Conservation (phyloP, 2,113 vertebrate species). For the Grantiella picta region DNA sequence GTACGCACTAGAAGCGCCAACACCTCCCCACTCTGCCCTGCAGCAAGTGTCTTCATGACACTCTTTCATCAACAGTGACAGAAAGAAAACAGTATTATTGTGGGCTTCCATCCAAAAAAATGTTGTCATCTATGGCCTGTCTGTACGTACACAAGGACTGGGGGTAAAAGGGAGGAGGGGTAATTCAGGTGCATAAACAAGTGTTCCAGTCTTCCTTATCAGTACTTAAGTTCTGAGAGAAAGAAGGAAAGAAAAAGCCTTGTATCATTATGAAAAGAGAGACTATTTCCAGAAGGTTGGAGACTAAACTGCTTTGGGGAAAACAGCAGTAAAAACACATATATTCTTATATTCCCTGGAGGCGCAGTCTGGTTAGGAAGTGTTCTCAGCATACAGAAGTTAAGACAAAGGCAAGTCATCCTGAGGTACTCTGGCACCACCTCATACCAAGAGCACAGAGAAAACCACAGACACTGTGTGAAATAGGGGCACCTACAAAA, state of each 20-base stretch:
- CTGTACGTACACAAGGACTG: accelerated
- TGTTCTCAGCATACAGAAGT: background rate
- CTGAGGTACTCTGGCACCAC: background rate
- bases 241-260: background rate
- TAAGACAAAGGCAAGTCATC: background rate
- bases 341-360: background rate
- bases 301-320: background rate
- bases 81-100: background rate
- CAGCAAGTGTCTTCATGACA: background rate
- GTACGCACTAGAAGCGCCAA: background rate
- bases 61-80: background rate
- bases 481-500: background rate
- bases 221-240: background rate
- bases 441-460: accelerated
- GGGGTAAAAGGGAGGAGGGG: background rate
- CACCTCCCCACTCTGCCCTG: background rate
- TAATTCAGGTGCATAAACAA: background rate
- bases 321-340: background rate
- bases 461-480: background rate
- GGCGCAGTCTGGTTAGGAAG: background rate
- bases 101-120: background rate
- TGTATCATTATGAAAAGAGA: background rate
- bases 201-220: background rate
- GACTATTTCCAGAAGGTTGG: background rate
- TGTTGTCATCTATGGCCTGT: background rate